phyloP scores from a whole-genome alignment of 2,797 vertebrate species.

The Neosalanx taihuensis region DNA sequence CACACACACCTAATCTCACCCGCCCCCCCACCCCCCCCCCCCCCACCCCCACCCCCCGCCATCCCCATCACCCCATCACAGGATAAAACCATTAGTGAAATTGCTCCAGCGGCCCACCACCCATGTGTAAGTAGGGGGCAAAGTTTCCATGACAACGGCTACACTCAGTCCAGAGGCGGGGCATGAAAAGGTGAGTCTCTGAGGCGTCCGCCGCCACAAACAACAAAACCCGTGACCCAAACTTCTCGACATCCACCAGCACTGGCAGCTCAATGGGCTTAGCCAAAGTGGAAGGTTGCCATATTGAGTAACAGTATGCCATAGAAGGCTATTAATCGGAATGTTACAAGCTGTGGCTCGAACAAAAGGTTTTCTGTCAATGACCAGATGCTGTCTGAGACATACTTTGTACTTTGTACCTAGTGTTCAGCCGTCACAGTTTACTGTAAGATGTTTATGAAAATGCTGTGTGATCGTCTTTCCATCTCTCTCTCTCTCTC shows the following conservation, averaged over 20 bases:
- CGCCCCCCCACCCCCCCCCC: slow-evolving; percentile 20
- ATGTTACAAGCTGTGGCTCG: background rate
- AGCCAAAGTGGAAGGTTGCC: background rate
- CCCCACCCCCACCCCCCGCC: no score
- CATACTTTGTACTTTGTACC: background rate
- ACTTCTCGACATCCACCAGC: background rate
- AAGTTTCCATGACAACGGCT: background rate
- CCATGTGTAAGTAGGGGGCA: background rate
- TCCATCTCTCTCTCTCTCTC: background rate
- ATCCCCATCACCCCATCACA: no score
- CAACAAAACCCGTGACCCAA: background rate
- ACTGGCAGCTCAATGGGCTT: background rate
- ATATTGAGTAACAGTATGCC: background rate
- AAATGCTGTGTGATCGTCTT: no score
- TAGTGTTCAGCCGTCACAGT: background rate
- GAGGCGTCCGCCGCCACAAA: background rate
- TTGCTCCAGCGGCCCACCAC: slow-evolving; percentile 32
- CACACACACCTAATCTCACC: slow-evolving; percentile 9
- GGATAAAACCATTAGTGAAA: slow-evolving; percentile 53
- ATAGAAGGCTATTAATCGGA: background rate
- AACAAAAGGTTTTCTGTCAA: background rate
- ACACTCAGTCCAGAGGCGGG: background rate
- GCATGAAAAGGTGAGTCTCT: no score
- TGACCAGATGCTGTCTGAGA: background rate
- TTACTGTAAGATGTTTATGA: no score